Evolutionary conservation across 2,113 vertebrate genomes (phyloP), one percentile per base, ranked within the genome.

Genomic region (Laticauda colubrina): DNA sequence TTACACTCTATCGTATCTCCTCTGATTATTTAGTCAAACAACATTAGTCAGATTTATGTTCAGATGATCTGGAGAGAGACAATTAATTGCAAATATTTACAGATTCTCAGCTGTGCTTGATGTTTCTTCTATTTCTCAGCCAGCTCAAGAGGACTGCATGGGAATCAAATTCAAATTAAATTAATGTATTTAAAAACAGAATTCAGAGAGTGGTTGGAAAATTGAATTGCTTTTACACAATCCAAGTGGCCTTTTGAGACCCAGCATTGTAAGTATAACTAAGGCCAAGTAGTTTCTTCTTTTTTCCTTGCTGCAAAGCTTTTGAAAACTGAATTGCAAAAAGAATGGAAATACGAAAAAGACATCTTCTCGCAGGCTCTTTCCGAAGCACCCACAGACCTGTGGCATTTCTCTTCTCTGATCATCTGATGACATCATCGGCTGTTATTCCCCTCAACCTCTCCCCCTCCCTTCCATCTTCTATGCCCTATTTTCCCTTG

Each of bases 261-360:
- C 90, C 93, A 91, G 90, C 69, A 94, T 93, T 93, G 93, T 93
- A 95, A 95, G 93, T 90, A 88, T 94, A 96, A 94, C 93, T 90
- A 91, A 69, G 96, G 94, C 0, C 12, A 94, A 95, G 85, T 29
- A 92, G 10, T 69, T 94, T 3, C 18, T 48, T 23, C 29, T 57
- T 43, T 59, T 23, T 24, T 59, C 11, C 93, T 43, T 93, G 95
- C 94, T 94, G 1, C 95, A 96, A 94, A 94, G 94, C 96, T 95
- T 94, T 95, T 95, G 95, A 96, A 96, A 96, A 96, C 94, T 90
- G 95, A 64, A 95, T 92, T 94, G 90, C 51, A 92, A 94, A 95
- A 96, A 92, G 94, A 91, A 48, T 53, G 92, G 93, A 95, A 96
- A 96, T 94, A 92, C 94, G 96, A 96, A 95, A 87, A 94, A 93